Evolutionary conservation across 92 coral and sea anemone species (phyloP), one percentile per base, ranked within the genome.

Genomic region (Porites cylindrica): DNA sequence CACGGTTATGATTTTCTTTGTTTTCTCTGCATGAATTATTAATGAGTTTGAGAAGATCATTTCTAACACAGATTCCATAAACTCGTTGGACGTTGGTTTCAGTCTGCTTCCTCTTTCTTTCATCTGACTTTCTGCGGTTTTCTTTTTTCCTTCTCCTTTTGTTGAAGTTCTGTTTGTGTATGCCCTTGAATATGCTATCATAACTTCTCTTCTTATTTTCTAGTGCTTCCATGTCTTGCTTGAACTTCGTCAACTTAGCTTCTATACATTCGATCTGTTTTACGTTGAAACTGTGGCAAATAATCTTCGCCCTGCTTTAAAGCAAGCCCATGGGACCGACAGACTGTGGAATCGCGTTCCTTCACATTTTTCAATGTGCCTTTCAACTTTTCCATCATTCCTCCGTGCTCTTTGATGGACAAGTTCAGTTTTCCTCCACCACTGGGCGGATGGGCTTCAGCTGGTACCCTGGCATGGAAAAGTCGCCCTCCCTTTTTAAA

Each of bases 11-110:
- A 24, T 24, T 24, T 24, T 24, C 26, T 24, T 24, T 24, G 26
- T 24, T 24, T 24, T 24, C 26, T 24, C 26, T 24, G 1, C 26
- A 24, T 24, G 26, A 24, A 24, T 24, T 24, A 1, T 24, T 24
- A 24, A 24, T 24, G 26, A 24, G 26, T 24, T 24, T 24, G 26
- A 24, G 26, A 24, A 24, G 26, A 24, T 24, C 26, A 24, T 24
- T 24, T 32, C 38, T 2, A 64, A 64, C 68, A 64, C 68, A 64
- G 68, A 16, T 64, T 64, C 68, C 68, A 64, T 64, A 64, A 64
- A 12, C 68, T 64, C 68, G 68, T 64, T 64, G 68, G 68, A 64
- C n/a, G 68, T 64, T 64, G 68, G 8, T 64, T 64, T 64, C 18
- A 64, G 68, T 32, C 38, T 3, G 3, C 38, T 32, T 32, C 38